Percentiles rank a stretch among this genome's conserved stretches.
Evolutionary conservation across 2,113 vertebrate genomes (phyloP).

Genomic region (Paradisaea rubra): DNA sequence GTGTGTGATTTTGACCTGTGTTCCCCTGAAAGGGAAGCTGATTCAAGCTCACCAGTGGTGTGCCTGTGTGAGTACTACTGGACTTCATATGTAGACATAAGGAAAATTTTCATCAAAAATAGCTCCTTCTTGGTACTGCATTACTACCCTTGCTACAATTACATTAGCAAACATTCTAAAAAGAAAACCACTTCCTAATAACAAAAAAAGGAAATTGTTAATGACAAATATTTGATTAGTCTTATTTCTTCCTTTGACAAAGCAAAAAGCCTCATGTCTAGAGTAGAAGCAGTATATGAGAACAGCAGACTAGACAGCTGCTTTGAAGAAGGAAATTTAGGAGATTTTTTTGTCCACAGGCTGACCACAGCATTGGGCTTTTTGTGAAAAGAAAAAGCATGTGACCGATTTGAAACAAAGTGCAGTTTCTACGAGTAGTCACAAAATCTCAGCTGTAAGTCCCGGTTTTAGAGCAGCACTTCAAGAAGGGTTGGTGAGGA

Average conservation of each 20-base stretch:
- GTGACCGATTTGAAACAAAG: not conserved
- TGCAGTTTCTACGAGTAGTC: not conserved
- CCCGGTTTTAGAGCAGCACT: not conserved
- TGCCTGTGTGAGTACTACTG: rapidly evolving
- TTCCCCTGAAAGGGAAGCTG: not conserved
- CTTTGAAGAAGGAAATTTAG: not conserved
- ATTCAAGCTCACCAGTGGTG: not conserved
- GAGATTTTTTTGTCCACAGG: not conserved
- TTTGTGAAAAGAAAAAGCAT: not conserved
- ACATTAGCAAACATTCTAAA: not conserved
- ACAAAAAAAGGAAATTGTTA: not conserved
- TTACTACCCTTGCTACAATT: not conserved
- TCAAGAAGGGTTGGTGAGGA: not conserved
- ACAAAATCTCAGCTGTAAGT: not conserved
- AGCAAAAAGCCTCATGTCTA: not conserved
- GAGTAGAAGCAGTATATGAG: not conserved
- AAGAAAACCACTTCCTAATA: not conserved
- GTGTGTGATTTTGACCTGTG: not conserved
- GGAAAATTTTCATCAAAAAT: not conserved
- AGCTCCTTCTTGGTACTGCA: not conserved
- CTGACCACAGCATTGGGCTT: not conserved
- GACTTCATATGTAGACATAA: not conserved
- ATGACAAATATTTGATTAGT: not conserved
- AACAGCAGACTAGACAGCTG: not conserved
- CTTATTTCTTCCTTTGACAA: not conserved